These are phyloP conservation scores for Montipora sp. DNA, from an alignment of 64 coral and sea anemone species.

Conservation along the genomic window DNA sequence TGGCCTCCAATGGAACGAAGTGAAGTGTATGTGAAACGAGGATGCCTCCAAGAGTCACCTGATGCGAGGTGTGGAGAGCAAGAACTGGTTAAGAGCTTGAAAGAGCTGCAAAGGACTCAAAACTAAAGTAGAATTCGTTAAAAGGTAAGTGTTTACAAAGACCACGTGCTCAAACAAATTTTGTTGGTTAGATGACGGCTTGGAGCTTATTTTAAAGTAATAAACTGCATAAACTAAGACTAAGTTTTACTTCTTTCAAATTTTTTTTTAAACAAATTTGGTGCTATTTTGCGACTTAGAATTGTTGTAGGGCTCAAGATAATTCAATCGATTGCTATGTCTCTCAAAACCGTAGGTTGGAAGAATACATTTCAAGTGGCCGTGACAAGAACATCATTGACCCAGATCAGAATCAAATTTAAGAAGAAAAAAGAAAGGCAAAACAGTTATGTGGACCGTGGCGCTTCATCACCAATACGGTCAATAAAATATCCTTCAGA, in stretches of 20 bases:
- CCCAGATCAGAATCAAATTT: constrained; percentile 32
- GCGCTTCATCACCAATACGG: background rate
- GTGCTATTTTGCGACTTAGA: no score
- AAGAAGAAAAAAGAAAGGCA: constrained; percentile 50
- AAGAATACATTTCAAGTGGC: constrained; percentile 56
- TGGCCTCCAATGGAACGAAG: no score
- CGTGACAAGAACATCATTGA: constrained; percentile 50
- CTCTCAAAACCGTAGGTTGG: constrained; percentile 22
- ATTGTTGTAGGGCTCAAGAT: background rate
- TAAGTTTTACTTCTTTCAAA: no score
- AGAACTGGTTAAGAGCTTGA: no score
- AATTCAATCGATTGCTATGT: background rate
- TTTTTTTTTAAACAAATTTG: no score
- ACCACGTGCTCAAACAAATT: no score
- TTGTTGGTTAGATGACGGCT: no score
- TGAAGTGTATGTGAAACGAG: no score
- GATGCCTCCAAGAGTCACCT: no score
- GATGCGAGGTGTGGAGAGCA: no score
- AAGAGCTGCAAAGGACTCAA: constrained; percentile 26
- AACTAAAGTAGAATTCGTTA: constrained; percentile 39
- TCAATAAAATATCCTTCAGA: constrained; percentile 37
- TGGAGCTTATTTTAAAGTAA: no score
- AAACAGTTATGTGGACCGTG: background rate
- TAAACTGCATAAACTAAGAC: no score
- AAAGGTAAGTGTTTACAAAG: background rate